A percentile compares a stretch with the other conserved stretches of the same genome.
Conservation (phyloP, 2,113 vertebrate species). For the Todiramphus chloris region DNA sequence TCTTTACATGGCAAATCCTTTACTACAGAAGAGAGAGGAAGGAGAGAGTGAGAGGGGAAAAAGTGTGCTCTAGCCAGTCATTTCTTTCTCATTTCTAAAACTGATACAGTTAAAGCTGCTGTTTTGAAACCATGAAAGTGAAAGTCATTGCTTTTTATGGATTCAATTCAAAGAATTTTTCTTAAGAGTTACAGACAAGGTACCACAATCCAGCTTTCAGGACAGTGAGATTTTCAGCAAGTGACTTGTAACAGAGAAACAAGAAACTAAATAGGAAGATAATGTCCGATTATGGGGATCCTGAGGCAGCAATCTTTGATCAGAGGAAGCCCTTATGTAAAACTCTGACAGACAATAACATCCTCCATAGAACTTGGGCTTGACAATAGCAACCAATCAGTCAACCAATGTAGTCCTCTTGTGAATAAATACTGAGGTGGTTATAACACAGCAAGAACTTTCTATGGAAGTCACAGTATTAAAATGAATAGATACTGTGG, state of each 20-base stretch:
- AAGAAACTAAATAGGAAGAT: background rate
- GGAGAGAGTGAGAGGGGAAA: accelerated
- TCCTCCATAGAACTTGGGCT: background rate
- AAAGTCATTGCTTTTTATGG: background rate
- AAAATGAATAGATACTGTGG: background rate
- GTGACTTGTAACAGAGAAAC: background rate
- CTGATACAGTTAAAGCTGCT: background rate
- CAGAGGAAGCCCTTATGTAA: background rate
- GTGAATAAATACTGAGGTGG: background rate
- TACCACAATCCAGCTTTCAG: background rate
- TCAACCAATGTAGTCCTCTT: background rate
- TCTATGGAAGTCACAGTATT: background rate
- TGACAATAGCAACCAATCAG: background rate
- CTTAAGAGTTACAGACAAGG: background rate
- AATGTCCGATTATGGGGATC: background rate
- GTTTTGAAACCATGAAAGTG: background rate
- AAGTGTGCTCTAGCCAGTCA: background rate
- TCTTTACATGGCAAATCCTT: background rate
- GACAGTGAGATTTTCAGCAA: background rate
- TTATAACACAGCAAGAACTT: background rate
- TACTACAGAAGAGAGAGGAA: background rate
- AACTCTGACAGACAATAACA: background rate
- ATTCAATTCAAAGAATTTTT: background rate
- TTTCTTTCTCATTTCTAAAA: background rate
- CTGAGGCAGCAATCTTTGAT: background rate